Conservation (phyloP, 2,797 vertebrate genomes). For the Harpagifer antarcticus region DNA sequence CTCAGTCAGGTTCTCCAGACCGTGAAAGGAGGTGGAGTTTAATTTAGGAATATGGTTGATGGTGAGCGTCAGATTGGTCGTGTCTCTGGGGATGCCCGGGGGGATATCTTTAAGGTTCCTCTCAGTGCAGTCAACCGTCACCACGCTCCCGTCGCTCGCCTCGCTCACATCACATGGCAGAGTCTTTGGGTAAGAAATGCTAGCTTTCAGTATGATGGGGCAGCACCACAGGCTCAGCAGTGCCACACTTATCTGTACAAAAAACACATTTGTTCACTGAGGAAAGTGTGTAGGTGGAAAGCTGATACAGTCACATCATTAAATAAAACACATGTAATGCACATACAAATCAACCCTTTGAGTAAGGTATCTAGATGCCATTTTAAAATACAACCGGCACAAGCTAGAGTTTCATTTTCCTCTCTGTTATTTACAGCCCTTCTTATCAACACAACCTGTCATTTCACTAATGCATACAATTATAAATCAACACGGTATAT, state of each 20-base stretch:
- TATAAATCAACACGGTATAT: neutral
- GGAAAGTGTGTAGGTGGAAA: slow-evolving; percentile 17
- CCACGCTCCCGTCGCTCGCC: slow-evolving; percentile 55
- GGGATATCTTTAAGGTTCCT: slow-evolving; percentile 86
- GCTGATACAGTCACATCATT: neutral
- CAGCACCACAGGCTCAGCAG: slow-evolving; percentile 58
- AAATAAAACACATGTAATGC: neutral
- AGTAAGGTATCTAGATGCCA: neutral
- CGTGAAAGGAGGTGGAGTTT: slow-evolving; percentile 84
- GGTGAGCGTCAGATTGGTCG: slow-evolving; percentile 94
- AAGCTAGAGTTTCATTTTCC: neutral
- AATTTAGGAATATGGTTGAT: slow-evolving; percentile 92
- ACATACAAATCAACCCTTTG: slow-evolving; percentile 3
- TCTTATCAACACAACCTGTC: slow-evolving; percentile 8
- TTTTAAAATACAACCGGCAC: neutral
- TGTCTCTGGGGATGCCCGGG: slow-evolving; percentile 87
- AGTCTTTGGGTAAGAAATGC: slow-evolving; percentile 89
- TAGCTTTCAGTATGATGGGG: slow-evolving; percentile 61
- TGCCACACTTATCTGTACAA: slow-evolving; percentile 59
- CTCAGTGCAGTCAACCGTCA: slow-evolving; percentile 91
- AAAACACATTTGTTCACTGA: slow-evolving; percentile 53
- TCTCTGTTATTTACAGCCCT: slow-evolving; percentile 1
- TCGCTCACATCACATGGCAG: slow-evolving; percentile 90
- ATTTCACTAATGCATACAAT: slow-evolving; percentile 2
- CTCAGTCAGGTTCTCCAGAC: slow-evolving; percentile 88